Percentiles rank a stretch among this genome's conserved stretches.
phyloP scores from a whole-genome alignment of 2,888 invertebrate species.

The Nephrotoma appendiculata region DNA sequence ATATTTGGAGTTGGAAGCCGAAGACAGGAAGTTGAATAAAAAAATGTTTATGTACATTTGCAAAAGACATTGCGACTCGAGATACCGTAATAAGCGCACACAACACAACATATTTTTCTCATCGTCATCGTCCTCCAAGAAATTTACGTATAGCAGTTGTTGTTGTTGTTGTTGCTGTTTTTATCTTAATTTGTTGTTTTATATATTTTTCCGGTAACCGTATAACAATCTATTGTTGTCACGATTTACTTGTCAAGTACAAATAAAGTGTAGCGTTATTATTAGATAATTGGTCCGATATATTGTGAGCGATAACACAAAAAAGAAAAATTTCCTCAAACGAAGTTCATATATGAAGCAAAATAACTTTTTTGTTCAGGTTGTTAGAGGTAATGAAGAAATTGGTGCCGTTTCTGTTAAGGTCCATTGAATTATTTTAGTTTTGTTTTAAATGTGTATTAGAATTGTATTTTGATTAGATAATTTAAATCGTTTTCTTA shows the following conservation, averaged over 20 bases:
- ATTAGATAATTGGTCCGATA: not conserved
- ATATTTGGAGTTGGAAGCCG: too few relatives aligned
- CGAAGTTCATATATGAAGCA: not conserved
- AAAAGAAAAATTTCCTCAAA: not conserved
- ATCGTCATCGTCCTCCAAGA: too few relatives aligned
- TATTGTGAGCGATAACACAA: not conserved
- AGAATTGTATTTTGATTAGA: not conserved
- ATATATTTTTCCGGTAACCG: not conserved
- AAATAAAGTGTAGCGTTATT: not conserved
- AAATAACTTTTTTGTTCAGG: not conserved
- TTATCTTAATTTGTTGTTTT: not conserved
- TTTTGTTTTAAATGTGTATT: not conserved
- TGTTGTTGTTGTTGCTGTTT: not conserved
- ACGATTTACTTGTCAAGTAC: not conserved
- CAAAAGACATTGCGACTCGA: too few relatives aligned
- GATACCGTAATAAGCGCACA: too few relatives aligned
- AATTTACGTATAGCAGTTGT: too few relatives aligned
- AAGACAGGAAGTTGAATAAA: too few relatives aligned
- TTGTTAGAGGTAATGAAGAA: not conserved
- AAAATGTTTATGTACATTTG: too few relatives aligned
- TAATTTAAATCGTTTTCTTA: not conserved
- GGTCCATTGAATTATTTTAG: not conserved
- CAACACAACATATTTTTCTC: too few relatives aligned
- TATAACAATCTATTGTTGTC: not conserved
- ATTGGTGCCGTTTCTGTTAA: not conserved